Evolutionary conservation across 2,888 invertebrate species (phyloP).

Genomic region (Amblyjoppa fuscipennis): DNA sequence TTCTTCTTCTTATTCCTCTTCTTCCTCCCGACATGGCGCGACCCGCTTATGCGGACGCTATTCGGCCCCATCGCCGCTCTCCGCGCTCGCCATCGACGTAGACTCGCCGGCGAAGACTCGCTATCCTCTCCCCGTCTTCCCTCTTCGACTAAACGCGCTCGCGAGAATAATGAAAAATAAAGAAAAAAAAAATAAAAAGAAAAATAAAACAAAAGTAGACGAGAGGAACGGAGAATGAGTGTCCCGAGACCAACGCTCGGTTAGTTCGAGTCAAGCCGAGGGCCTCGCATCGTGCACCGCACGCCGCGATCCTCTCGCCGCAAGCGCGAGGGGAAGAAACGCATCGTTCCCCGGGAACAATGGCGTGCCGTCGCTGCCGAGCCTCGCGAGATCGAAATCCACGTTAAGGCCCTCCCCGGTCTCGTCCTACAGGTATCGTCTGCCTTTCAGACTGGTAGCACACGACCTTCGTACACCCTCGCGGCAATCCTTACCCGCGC

Average conservation of each 20-base stretch:
- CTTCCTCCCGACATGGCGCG: conserved; percentile 77
- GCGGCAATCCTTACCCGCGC: conserved; percentile 15
- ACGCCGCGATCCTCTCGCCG: conserved; percentile 24
- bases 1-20: conserved; percentile 68
- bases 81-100: conserved; percentile 66
- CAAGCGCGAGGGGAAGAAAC: conserved; percentile 54
- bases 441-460: conserved; percentile 9
- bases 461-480: conserved; percentile 49
- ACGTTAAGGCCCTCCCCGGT: conserved; percentile 42
- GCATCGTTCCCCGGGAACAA: conserved; percentile 74
- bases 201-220: background rate
- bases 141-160: conserved; percentile 45
- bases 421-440: background rate
- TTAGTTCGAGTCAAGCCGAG: background rate
- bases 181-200: background rate
- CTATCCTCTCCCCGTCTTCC: conserved; percentile 42
- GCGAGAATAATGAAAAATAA: conserved; percentile 18
- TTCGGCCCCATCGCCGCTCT: conserved; percentile 67
- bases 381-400: conserved; percentile 30
- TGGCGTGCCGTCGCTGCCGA: conserved; percentile 60
- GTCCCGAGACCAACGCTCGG: conserved; percentile 13
- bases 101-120: conserved; percentile 49
- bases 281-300: conserved; percentile 25
- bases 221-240: conserved; percentile 57
- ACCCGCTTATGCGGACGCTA: conserved; percentile 59